phyloP scores from a whole-genome alignment of 2,113 vertebrate genomes.

The Malurus cyaneus region DNA sequence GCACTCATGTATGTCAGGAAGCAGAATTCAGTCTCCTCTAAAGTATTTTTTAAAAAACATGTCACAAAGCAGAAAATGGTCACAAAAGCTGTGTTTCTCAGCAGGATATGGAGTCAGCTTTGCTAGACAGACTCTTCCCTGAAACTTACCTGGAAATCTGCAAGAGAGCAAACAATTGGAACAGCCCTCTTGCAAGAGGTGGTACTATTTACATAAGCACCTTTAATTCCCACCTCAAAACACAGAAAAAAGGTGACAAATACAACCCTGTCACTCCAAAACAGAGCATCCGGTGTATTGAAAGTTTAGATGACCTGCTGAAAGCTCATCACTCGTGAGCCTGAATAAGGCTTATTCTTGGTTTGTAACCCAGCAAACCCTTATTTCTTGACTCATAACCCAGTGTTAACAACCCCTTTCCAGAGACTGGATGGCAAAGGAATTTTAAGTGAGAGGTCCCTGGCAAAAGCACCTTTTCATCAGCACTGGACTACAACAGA shows the following conservation, averaged over 20 bases:
- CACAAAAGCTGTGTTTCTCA: background rate
- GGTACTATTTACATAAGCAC: background rate
- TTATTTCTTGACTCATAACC: background rate
- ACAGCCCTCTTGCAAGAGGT: background rate
- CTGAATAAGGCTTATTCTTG: background rate
- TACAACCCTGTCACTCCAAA: background rate
- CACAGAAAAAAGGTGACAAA: background rate
- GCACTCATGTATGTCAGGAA: background rate
- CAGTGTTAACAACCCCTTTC: background rate
- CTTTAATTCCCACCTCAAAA: background rate
- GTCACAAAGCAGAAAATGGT: background rate
- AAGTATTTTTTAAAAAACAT: background rate
- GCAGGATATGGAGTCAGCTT: background rate
- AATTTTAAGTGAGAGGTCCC: background rate
- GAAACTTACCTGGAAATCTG: background rate
- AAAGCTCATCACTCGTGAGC: accelerated
- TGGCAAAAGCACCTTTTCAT: background rate
- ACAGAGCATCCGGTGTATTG: accelerated
- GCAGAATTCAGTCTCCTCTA: background rate
- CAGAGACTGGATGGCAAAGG: background rate
- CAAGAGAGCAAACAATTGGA: background rate
- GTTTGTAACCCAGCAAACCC: background rate
- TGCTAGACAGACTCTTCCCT: background rate
- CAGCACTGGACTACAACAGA: background rate
- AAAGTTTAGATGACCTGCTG: background rate